These are phyloP conservation scores for Ophraella communa DNA, from an alignment of 2,888 invertebrate species.

Conservation along the genomic window DNA sequence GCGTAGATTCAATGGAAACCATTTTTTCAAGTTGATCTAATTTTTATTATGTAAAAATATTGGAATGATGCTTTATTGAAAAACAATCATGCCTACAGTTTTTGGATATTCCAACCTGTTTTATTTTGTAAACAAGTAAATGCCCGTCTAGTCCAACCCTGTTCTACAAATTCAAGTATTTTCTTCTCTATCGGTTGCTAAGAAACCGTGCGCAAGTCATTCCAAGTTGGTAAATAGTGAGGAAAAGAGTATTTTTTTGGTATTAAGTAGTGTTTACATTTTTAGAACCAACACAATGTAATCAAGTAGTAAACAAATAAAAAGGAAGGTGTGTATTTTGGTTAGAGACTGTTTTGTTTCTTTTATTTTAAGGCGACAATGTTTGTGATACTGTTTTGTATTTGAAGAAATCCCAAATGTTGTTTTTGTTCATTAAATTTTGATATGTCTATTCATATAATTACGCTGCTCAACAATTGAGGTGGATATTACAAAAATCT, in stretches of 20 bases:
- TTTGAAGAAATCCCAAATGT: no score
- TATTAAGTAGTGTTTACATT: constrained; percentile 24
- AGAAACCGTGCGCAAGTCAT: not conserved
- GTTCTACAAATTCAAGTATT: not conserved
- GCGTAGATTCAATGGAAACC: no score
- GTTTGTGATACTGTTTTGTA: constrained; percentile 6
- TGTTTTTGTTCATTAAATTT: no score
- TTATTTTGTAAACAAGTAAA: not conserved
- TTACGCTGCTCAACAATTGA: no score
- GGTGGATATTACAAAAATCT: no score
- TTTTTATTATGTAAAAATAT: no score
- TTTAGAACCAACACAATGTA: constrained; percentile 16
- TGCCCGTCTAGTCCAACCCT: not conserved
- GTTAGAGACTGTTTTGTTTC: constrained; percentile 22
- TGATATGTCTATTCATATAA: no score
- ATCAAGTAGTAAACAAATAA: constrained; percentile 37
- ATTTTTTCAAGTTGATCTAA: no score
- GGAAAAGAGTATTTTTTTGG: constrained; percentile 12
- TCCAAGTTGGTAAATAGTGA: constrained; percentile 1
- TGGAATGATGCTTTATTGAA: no score
- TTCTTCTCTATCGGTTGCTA: not conserved
- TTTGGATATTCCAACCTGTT: no score
- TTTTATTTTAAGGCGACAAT: constrained; percentile 13
- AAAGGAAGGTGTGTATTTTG: constrained; percentile 35
- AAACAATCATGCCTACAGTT: no score